These are phyloP conservation scores for Drosophila triauraria DNA, from an alignment of 1,140 invertebrate species.

Conservation along the genomic window DNA sequence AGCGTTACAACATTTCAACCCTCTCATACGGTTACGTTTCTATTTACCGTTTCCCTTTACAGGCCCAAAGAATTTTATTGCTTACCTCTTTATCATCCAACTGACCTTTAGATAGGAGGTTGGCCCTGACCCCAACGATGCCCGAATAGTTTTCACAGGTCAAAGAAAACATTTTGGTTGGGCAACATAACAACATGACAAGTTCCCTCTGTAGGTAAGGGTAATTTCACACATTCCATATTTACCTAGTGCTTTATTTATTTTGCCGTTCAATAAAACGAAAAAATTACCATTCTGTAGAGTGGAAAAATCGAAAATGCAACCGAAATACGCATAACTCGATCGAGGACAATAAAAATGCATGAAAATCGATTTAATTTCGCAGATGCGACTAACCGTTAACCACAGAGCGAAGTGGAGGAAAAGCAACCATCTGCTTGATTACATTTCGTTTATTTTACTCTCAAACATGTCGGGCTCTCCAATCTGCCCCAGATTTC, in stretches of 20 bases:
- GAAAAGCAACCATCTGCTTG: constrained; percentile 65
- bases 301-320: constrained; percentile 9
- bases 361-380: constrained; percentile 63
- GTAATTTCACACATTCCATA: constrained; percentile 34
- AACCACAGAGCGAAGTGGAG: constrained; percentile 14
- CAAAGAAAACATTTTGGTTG: constrained; percentile 73
- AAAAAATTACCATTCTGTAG: constrained; percentile 40
- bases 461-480: constrained; percentile 4
- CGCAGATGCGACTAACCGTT: constrained; percentile 56
- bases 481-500: constrained; percentile 34
- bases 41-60: not conserved
- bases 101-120: constrained; percentile 52
- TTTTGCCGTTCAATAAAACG: constrained; percentile 48
- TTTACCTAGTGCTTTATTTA: constrained; percentile 18
- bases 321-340: constrained; percentile 47
- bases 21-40: not conserved
- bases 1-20: not conserved
- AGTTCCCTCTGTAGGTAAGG: constrained; percentile 39
- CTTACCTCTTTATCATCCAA: constrained; percentile 59
- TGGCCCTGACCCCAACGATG: constrained; percentile 46
- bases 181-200: constrained; percentile 63
- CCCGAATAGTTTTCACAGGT: constrained; percentile 74
- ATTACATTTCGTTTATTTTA: constrained; percentile 65
- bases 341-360: constrained; percentile 40
- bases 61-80: constrained; percentile 60